Evolutionary conservation across 1,140 invertebrate species (phyloP), one percentile per base, ranked within the genome.

Genomic region (Maconellicoccus hirsutus): DNA sequence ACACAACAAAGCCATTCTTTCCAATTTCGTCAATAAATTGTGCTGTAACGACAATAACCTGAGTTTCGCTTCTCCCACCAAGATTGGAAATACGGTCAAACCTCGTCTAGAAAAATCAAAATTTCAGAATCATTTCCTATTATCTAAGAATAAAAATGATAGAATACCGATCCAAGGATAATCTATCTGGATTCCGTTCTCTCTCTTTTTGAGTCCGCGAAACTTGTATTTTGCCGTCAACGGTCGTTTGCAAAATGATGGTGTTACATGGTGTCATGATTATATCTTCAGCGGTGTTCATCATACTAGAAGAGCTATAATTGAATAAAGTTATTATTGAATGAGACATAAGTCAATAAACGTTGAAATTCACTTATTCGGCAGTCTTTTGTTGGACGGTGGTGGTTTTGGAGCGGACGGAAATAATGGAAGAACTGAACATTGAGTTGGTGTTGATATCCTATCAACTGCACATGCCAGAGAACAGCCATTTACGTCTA

Each of bases 11-110:
- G 81, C 77, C 22, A 86, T 79, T 70, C 83, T 83, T 73, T 89
- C 86, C 70, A 96, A 86, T 73, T 85, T 86, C 71, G 85, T 89
- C 71, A 96, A 88, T 72, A 91, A 83, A 82, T 96, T 96, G 78
- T 96, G 92, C 78, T 96, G 93, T 27, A 95, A 83, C 39, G 93
- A 95, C 61, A 96, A 80, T 59, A 96, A 80, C 26, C 91, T 83
- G 26, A 96, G 80, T 75, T 87, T 86, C 21, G 87, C 84, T 75
- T 93, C 92, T 52, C 86, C 87, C 59, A 89, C 85, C 71, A 95
- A 86, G 72, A 89, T 84, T 0, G 93, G 93, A 74, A 92, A 85
- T 25, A 83, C 83, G 7, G 86, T 89, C 21, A 93, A 79, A 14
- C 89, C 89, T 38, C 88, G 80, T 75, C 88, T 84, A 16, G 21